phyloP scores from a whole-genome alignment of 2,797 vertebrate species.

The Siniperca obscura region DNA sequence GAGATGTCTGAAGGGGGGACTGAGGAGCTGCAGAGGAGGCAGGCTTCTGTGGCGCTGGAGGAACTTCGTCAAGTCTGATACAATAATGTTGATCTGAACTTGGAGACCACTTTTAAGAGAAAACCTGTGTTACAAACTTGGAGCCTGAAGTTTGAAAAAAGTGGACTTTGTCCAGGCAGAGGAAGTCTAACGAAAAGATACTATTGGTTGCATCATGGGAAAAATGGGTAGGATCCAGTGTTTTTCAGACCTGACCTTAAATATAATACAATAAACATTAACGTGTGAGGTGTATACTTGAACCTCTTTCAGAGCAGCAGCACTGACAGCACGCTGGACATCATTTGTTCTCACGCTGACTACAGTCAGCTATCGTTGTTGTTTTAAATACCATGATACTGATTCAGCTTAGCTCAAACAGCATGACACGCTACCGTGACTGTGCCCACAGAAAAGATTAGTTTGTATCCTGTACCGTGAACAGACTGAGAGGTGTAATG shows the following conservation, averaged over 20 bases:
- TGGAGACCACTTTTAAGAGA: too few species aligned
- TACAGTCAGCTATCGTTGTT: neutral
- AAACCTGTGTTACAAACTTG: too few species aligned
- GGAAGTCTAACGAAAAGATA: neutral
- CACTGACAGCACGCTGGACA: neutral
- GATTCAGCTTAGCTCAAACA: neutral
- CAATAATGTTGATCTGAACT: too few species aligned
- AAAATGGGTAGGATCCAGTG: neutral
- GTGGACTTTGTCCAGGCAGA: too few species aligned
- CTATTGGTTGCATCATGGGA: neutral
- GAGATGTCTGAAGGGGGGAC: too few species aligned
- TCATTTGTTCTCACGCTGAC: neutral
- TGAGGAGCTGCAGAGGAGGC: too few species aligned
- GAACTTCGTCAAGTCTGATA: too few species aligned
- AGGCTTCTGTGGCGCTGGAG: too few species aligned
- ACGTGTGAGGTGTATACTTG: neutral
- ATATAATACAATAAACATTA: too few species aligned
- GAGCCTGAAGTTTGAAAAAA: too few species aligned
- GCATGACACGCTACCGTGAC: neutral
- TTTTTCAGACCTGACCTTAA: neutral
- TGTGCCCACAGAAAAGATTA: neutral
- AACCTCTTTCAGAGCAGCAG: neutral
- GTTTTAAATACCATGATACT: neutral
- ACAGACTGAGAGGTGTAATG: neutral
- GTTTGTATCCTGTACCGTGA: neutral